Evolutionary conservation across 1,140 invertebrate species (phyloP).

Genomic region (Eurosta solidaginis): DNA sequence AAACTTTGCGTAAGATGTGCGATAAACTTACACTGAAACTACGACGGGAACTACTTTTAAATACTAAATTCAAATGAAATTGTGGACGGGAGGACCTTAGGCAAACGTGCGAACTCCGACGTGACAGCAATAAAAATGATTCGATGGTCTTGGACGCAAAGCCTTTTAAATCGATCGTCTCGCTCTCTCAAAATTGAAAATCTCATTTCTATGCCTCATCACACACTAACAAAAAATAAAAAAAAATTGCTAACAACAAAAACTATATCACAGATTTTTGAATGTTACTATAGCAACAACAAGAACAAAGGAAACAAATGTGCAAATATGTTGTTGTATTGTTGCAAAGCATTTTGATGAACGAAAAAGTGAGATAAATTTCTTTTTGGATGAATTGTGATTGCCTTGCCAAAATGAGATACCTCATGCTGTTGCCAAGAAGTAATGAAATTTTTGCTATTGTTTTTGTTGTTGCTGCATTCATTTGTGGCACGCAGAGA

Average conservation of each 20-base stretch:
- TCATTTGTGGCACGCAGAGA: background rate
- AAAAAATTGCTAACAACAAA: background rate
- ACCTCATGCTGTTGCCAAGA: conserved; percentile 10
- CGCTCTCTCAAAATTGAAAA: background rate
- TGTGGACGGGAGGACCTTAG: conserved; percentile 31
- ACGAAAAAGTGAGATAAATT: conserved; percentile 1
- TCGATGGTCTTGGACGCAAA: conserved; percentile 16
- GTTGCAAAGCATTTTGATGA: background rate
- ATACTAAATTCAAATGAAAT: background rate
- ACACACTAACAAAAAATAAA: background rate
- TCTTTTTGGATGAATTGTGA: background rate
- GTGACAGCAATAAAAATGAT: conserved; percentile 36
- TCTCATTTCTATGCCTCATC: background rate
- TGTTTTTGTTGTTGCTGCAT: background rate
- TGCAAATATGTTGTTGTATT: background rate
- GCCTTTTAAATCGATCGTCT: conserved; percentile 29
- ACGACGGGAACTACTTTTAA: background rate
- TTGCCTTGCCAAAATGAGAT: background rate
- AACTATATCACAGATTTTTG: background rate
- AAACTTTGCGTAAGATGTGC: background rate
- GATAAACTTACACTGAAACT: background rate
- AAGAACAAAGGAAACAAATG: background rate
- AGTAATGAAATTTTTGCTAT: conserved; percentile 12
- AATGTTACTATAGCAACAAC: background rate
- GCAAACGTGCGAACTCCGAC: conserved; percentile 26